phyloP scores from a whole-genome alignment of 2,113 vertebrate genomes.

The Malurus melanocephalus region DNA sequence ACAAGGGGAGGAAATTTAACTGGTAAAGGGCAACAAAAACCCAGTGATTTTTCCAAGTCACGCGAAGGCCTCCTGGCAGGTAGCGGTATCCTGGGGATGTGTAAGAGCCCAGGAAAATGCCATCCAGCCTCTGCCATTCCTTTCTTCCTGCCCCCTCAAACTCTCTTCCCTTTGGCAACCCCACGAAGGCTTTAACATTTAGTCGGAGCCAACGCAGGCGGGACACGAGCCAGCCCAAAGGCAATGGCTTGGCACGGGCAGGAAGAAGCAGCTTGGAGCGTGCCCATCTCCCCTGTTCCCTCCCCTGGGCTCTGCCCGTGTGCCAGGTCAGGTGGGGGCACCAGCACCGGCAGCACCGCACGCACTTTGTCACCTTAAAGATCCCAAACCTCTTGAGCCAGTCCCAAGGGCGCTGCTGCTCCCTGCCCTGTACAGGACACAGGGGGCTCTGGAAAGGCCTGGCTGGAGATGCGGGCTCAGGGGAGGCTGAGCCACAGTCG shows the following conservation, averaged over 20 bases:
- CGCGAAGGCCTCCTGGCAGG: not conserved
- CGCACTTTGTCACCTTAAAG: not conserved
- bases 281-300: not conserved
- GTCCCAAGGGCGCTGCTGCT: fast-evolving
- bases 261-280: conserved; percentile 6
- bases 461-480: not conserved
- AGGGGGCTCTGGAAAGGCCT: fast-evolving
- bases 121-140: conserved; percentile 17
- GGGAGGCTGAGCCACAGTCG: not conserved
- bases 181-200: conserved; percentile 12
- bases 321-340: conserved; percentile 5
- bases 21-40: conserved; percentile 1
- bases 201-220: not conserved
- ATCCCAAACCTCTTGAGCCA: fast-evolving
- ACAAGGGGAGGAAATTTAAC: not conserved
- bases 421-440: not conserved
- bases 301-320: not conserved
- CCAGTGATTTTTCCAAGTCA: conserved; percentile 20
- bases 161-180: conserved; percentile 40
- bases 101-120: conserved; percentile 27
- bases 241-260: not conserved
- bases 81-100: not conserved
- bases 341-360: not conserved
- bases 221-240: conserved; percentile 42
- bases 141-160: not conserved